A percentile compares a stretch with the other conserved stretches of the same genome.
phyloP scores from a whole-genome alignment of 2,888 invertebrate species.

The Meghimatium bilineatum region DNA sequence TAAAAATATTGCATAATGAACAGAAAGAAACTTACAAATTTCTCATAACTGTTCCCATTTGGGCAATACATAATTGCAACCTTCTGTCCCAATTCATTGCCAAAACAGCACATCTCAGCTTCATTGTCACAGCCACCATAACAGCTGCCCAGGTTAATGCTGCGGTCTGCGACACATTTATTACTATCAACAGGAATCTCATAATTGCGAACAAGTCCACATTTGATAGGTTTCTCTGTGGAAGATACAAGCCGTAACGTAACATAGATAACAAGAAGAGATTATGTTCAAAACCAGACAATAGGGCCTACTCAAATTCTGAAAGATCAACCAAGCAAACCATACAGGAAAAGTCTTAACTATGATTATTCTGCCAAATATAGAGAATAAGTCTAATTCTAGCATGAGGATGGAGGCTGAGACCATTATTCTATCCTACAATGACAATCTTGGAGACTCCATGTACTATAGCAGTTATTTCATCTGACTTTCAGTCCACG shows the following conservation, averaged over 20 bases:
- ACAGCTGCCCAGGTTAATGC: constrained; percentile 44
- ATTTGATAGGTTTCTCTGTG: constrained; percentile 30
- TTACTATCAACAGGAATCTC: constrained; percentile 3
- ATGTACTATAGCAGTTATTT: too few species aligned
- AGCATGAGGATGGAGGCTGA: too few species aligned
- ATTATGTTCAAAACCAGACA: too few species aligned
- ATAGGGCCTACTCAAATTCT: too few species aligned
- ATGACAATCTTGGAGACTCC: too few species aligned
- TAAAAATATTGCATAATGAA: not conserved
- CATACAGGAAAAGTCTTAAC: too few species aligned
- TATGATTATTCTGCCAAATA: too few species aligned
- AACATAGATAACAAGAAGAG: too few species aligned
- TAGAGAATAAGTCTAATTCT: too few species aligned
- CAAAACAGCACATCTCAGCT: constrained; percentile 35
- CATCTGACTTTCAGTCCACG: too few species aligned
- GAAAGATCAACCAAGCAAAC: too few species aligned
- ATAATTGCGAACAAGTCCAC: constrained; percentile 38
- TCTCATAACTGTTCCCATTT: constrained; percentile 15
- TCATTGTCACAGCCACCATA: constrained; percentile 47
- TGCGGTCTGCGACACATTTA: constrained; percentile 25
- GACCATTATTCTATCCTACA: too few species aligned
- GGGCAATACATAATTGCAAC: constrained; percentile 21
- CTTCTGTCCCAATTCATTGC: not conserved
- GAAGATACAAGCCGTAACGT: not conserved
- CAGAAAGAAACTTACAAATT: constrained; percentile 3